Conservation (phyloP, 2,888 invertebrate species). For the Scaptomyza polygonia region DNA sequence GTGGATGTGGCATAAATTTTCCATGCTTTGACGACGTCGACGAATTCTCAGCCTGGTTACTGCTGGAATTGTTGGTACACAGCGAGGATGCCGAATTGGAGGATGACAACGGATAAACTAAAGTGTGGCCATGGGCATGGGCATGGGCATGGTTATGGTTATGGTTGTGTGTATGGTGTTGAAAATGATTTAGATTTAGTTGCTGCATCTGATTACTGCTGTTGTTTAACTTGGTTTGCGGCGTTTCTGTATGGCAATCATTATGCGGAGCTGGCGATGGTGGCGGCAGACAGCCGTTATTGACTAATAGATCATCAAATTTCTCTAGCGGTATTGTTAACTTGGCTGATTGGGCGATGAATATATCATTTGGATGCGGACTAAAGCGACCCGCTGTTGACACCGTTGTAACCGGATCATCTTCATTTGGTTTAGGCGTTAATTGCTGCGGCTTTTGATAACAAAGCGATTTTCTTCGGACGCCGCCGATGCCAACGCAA, state of each 20-base stretch:
- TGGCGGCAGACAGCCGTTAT: slow-evolving; percentile 82
- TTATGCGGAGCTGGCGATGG: slow-evolving; percentile 84
- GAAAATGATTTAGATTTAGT: slow-evolving; percentile 44
- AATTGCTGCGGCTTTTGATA: slow-evolving; percentile 72
- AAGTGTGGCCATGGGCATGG: slow-evolving; percentile 8
- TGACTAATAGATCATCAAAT: slow-evolving; percentile 76
- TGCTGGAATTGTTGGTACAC: slow-evolving; percentile 37
- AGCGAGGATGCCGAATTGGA: slow-evolving; percentile 54
- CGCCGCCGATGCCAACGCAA: slow-evolving; percentile 12
- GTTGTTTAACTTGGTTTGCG: slow-evolving; percentile 8
- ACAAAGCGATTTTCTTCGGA: slow-evolving; percentile 77
- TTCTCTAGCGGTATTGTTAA: slow-evolving; percentile 64
- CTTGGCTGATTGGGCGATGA: slow-evolving; percentile 56
- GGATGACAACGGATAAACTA: slow-evolving; percentile 34
- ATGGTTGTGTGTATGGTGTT: slow-evolving; percentile 38
- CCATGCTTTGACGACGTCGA: neutral
- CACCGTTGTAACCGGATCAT: slow-evolving; percentile 30
- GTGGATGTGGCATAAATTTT: slow-evolving; percentile 30
- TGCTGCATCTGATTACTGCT: slow-evolving; percentile 35
- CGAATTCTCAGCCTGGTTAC: slow-evolving; percentile 30
- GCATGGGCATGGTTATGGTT: neutral
- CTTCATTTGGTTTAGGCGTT: slow-evolving; percentile 51
- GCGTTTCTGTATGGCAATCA: slow-evolving; percentile 63
- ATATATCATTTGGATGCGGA: slow-evolving; percentile 71
- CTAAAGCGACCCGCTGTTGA: slow-evolving; percentile 73